Evolutionary conservation across 1,140 invertebrate genomes (phyloP).

Genomic region (Pseudomyrmex dendroicus): DNA sequence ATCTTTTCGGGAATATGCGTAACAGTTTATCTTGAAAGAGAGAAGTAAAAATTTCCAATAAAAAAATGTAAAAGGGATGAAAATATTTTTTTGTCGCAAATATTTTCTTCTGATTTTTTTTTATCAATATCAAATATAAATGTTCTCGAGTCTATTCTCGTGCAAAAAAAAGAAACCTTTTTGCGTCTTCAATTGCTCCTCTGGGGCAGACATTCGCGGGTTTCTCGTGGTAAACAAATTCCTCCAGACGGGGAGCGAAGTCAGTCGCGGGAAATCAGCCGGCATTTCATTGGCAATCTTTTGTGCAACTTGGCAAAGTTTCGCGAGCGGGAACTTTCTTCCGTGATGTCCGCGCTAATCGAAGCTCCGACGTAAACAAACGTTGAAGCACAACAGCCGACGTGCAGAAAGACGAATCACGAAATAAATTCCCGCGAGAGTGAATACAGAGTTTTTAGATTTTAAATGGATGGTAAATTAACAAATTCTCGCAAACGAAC

Average conservation of each 20-base stretch:
- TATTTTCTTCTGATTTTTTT: too few species aligned
- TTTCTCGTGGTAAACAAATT: slow-evolving; percentile 43
- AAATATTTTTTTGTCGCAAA: too few species aligned
- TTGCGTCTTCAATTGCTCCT: neutral
- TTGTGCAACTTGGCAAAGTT: slow-evolving; percentile 32
- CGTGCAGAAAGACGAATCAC: neutral
- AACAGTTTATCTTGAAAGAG: too few species aligned
- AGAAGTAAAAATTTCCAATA: too few species aligned
- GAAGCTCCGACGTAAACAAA: slow-evolving; percentile 36
- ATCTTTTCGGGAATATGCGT: too few species aligned
- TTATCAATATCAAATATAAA: neutral
- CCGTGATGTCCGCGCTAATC: slow-evolving; percentile 3
- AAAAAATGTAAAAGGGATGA: too few species aligned
- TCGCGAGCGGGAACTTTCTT: slow-evolving; percentile 26
- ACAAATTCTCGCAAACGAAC: too few species aligned
- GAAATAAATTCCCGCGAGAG: neutral
- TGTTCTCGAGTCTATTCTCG: slow-evolving; percentile 4
- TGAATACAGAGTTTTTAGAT: too few species aligned
- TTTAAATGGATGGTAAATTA: too few species aligned
- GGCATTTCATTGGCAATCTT: slow-evolving; percentile 39
- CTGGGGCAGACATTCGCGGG: neutral
- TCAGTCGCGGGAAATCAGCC: slow-evolving; percentile 33
- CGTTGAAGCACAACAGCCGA: slow-evolving; percentile 1
- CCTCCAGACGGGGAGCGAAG: slow-evolving; percentile 2
- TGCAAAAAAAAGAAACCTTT: slow-evolving; percentile 17